These are phyloP conservation scores for Apodemia mormo DNA, from an alignment of 2,888 invertebrate genomes.

Conservation along the genomic window DNA sequence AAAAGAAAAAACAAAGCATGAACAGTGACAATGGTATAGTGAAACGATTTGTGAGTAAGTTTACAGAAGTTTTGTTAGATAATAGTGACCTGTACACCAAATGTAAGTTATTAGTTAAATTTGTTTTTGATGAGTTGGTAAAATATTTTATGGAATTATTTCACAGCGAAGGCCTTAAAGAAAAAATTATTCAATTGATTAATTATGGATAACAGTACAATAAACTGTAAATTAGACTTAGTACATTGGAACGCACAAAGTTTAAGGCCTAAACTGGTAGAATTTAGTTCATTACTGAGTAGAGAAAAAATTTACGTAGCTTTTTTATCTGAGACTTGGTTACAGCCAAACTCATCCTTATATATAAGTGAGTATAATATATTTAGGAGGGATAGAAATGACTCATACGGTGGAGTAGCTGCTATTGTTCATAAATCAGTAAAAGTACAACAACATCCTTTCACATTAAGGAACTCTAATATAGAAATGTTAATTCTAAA, in stretches of 20 bases:
- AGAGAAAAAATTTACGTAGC: constrained; percentile 30
- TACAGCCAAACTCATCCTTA: constrained; percentile 20
- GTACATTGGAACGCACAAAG: constrained; percentile 27
- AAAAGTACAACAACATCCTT: not conserved
- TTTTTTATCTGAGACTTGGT: constrained; percentile 33
- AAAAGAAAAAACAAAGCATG: not conserved
- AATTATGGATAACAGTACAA: not conserved
- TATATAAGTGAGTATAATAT: constrained; percentile 28
- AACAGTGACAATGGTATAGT: not conserved
- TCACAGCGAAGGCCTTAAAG: not conserved
- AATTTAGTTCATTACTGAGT: constrained; percentile 17
- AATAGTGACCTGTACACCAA: not conserved
- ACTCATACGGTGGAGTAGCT: constrained; percentile 32
- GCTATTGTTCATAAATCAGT: constrained; percentile 29
- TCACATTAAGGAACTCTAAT: constrained; percentile 18
- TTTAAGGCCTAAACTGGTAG: not conserved
- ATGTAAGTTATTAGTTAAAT: not conserved
- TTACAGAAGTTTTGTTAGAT: not conserved
- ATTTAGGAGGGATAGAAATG: constrained; percentile 28
- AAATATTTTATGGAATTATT: not conserved
- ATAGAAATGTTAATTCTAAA: constrained; percentile 28
- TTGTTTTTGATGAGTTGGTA: not conserved
- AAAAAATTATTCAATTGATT: not conserved
- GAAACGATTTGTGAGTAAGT: constrained; percentile 1
- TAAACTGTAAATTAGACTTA: constrained; percentile 10